phyloP scores from a whole-genome alignment of 92 coral and sea anemone species.

The Metridium senile region DNA sequence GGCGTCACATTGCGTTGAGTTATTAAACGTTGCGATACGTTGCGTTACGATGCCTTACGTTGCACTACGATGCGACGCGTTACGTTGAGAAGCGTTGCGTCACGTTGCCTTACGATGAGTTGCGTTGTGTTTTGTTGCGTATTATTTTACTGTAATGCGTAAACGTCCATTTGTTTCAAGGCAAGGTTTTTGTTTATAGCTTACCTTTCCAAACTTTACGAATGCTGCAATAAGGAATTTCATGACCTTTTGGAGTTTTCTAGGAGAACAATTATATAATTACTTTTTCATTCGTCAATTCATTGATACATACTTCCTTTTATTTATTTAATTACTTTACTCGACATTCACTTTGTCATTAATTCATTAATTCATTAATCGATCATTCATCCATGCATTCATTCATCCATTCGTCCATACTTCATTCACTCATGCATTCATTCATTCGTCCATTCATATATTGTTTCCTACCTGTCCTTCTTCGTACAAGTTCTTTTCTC shows the following conservation, averaged over 20 bases:
- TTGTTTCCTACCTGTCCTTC: slow-evolving; percentile 48
- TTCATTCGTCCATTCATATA: not conserved
- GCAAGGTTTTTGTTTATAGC: not conserved
- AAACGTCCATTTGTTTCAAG: too few species aligned
- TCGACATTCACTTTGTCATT: too few species aligned
- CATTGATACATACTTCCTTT: not conserved
- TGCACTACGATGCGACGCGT: not conserved
- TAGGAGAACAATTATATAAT: not conserved
- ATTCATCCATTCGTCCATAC: not conserved
- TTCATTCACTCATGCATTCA: not conserved
- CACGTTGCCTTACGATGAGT: not conserved
- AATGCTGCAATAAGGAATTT: slow-evolving; percentile 66
- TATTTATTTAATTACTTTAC: too few species aligned
- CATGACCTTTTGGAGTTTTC: slow-evolving; percentile 45
- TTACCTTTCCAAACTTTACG: slow-evolving; percentile 65
- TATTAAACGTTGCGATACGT: not conserved
- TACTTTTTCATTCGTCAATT: not conserved
- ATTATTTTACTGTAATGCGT: too few species aligned
- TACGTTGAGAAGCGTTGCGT: not conserved
- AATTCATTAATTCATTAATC: not conserved
- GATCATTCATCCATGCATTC: not conserved
- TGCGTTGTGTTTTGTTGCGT: not conserved
- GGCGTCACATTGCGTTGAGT: too few species aligned
- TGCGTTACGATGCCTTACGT: not conserved
- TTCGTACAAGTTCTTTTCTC: slow-evolving; percentile 41